These are phyloP conservation scores for Nibea coibor DNA, from an alignment of 2,113 vertebrate genomes.

Conservation along the genomic window DNA sequence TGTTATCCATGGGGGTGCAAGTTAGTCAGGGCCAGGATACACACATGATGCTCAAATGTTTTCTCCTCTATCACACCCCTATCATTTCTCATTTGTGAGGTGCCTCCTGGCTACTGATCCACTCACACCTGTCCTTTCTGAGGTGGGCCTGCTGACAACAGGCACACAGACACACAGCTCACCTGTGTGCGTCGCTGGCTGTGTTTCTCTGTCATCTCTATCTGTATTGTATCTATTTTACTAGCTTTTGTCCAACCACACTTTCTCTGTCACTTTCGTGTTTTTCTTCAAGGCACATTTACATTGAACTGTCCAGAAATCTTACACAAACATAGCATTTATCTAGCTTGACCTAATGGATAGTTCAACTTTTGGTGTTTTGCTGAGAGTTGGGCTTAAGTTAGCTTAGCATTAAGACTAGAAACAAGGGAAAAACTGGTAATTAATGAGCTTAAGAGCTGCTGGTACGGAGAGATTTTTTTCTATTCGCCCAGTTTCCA, in stretches of 20 bases:
- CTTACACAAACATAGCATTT: neutral
- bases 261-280: constrained; percentile 1
- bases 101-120: constrained; percentile 51
- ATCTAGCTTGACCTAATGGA: no score
- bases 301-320: neutral
- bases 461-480: neutral
- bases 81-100: constrained; percentile 63
- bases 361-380: no score
- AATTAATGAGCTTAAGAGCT: neutral
- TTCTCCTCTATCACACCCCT: constrained; percentile 75
- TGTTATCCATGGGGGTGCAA: constrained; percentile 74
- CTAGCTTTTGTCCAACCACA: constrained; percentile 12
- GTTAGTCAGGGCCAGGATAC: constrained; percentile 72
- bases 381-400: no score
- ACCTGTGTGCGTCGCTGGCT: constrained; percentile 33
- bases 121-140: constrained; percentile 77
- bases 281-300: neutral
- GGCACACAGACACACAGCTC: constrained; percentile 23
- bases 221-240: neutral
- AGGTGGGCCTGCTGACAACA: constrained; percentile 67
- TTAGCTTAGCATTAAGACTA: neutral
- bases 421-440: neutral
- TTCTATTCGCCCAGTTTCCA: neutral
- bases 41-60: constrained; percentile 67
- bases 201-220: constrained; percentile 6